Base-by-base conservation (phyloP, 2,888 invertebrate genomes). In the Sisyra nigra region DNA sequence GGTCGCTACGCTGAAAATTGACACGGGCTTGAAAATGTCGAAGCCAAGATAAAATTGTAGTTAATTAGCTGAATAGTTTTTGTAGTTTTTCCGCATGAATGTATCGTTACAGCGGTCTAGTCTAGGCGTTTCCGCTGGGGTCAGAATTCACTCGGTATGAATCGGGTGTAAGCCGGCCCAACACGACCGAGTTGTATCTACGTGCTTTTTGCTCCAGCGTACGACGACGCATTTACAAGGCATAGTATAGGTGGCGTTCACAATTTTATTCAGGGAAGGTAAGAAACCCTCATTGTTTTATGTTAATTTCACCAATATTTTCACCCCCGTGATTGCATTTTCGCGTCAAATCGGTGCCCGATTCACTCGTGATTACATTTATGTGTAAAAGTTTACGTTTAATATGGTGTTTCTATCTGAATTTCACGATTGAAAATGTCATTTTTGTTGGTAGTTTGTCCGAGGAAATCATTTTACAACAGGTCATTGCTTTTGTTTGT, bases 201-300 rank as follows among this genome's bases (percentile, higher is more conserved):
- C 63, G 63, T 63, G 63, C 63, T 62, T 62, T 61, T 57, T 56
- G 41, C 57, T 55, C 56, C 55, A 58, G 53, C 54, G 54, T 19
- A 41, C 30, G 37, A 55, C 60, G 61, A 60, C 60, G 61, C 61
- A 59, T 55, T 43, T 43, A 30, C n/a, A 41, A 41, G 18, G 34
- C 34, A 59, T 60, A 53, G 57, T 54, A 57, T 63, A 63, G 63
- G 62, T 63, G 63, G 63, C 63, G 63, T 63, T 53, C 53, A 53
- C 52, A 57, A 52, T 54, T 57, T 55, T 53, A 58, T 56, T 57
- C 58, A 59, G 61, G 62, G 62, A 62, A 63, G 59, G 62, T 62
- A 60, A 62, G 60, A 57, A 59, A 60, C 61, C 62, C 60, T 61
- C 56, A 52, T 53, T 58, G 56, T 59, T 60, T 57, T 57, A 55